Evolutionary conservation across 2,797 vertebrate species (phyloP), one percentile per base, ranked within the genome.

Genomic region (Sebastes elongatus): DNA sequence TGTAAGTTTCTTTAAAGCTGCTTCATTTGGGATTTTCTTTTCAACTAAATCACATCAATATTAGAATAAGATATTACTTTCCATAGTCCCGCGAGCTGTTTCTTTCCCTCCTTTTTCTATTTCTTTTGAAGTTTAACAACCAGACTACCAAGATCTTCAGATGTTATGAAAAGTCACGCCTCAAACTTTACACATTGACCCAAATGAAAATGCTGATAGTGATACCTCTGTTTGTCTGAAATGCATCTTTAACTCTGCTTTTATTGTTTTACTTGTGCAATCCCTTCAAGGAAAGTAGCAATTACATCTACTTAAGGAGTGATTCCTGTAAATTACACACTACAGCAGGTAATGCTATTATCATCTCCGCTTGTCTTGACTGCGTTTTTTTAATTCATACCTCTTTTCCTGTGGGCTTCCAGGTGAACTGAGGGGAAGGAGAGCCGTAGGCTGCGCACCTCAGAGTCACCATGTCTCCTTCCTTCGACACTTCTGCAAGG

Each of bases 391-490:
- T 9, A 32, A 20, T 13, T 16, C 81, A 49, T 91, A 98, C 97
- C 89, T 95, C 85, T 89, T 94, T 93, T 6, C 96, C 97, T 66
- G 91, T 46, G 5, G 95, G 95, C 71, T 53, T 96, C 97, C 97
- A 98, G 77, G 35, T 95, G 76, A 98, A 96, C 91, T 96, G 94
- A 33, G 97, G 97, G 30, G 85, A 59, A 0, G 97, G 97, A 69
- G 83, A 78, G 18, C 97, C 96, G 0, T 88, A 89, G 53, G 96
- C 96, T 0, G 90, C 92, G 84, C 97, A 98, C 74, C 74, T 93
- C 30, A 98, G 88, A 6, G 84, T 95, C 76, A 97, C 94, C 71
- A 68, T 83, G 0, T 96, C 94, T 67, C 96, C 95, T 87, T 96
- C 95, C 33, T 92, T 94, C 1, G 6, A 42, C 52, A 96, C 94